These are phyloP conservation scores for Camptogramma bilineatum DNA, from an alignment of 2,888 invertebrate genomes.

Conservation along the genomic window DNA sequence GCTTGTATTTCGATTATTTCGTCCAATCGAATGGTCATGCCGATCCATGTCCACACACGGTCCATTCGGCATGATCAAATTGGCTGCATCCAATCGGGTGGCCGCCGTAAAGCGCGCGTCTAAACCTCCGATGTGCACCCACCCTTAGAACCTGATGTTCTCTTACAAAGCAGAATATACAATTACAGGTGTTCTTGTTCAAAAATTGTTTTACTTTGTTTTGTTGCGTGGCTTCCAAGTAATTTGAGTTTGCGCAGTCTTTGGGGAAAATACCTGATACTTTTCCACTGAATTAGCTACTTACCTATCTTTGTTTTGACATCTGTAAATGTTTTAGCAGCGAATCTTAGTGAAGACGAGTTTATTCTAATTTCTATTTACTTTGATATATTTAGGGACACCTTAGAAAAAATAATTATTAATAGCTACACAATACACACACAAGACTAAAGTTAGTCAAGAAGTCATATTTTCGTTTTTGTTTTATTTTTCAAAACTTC, in stretches of 20 bases:
- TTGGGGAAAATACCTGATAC: slow-evolving; percentile 29
- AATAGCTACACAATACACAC: too few relatives aligned
- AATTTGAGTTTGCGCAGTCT: slow-evolving; percentile 35
- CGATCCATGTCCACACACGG: too few relatives aligned
- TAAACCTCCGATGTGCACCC: not conserved
- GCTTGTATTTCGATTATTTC: too few relatives aligned
- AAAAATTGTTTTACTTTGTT: slow-evolving; percentile 51
- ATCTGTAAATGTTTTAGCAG: slow-evolving; percentile 8
- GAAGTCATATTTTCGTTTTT: too few relatives aligned
- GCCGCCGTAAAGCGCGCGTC: not conserved
- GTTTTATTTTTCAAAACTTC: too few relatives aligned
- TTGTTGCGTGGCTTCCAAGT: slow-evolving; percentile 37
- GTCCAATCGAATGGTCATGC: too few relatives aligned
- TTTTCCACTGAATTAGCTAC: slow-evolving; percentile 25
- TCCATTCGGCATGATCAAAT: too few relatives aligned
- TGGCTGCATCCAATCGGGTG: too few relatives aligned
- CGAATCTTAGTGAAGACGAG: not conserved
- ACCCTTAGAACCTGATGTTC: slow-evolving; percentile 9
- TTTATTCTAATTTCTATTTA: too few relatives aligned
- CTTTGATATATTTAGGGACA: too few relatives aligned
- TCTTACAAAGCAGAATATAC: slow-evolving; percentile 43
- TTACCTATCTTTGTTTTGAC: slow-evolving; percentile 9
- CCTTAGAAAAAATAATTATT: too few relatives aligned
- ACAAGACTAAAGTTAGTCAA: too few relatives aligned
- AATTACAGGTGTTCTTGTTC: slow-evolving; percentile 60